Base-by-base conservation (phyloP, 2,888 invertebrate species). In the Keiferia lycopersicella region DNA sequence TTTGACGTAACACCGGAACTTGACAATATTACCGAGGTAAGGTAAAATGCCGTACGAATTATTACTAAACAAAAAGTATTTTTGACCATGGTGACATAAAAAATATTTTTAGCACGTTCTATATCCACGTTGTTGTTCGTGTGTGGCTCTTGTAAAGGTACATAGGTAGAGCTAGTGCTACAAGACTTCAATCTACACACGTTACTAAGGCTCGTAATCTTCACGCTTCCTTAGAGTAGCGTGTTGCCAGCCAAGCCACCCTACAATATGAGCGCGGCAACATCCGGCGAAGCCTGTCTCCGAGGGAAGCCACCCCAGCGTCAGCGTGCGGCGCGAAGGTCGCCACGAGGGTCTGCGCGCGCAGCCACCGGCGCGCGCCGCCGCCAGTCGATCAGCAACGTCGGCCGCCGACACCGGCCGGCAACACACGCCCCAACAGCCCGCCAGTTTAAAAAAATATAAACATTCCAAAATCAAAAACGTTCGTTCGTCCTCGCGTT, bases 361-460 rank as follows among this genome's bases (percentile, higher is more conserved):
- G 84, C 83, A 79, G 69, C 69, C 71, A 62, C 64, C 69, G 66
- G 81, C 88, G 81, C 84, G 84, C 79, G 69, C 69, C 71, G 63
- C 64, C 69, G 66, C 81, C 88, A 90, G 90, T 91, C 90, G 89
- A 89, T 88, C 83, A 77, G 76, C 77, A 81, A 80, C 84, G 79
- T 76, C 83, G 86, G 80, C 82, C 80, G 82, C 77, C 77, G 81
- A 68, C 75, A 80, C 80, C 76, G 81, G 81, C 82, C 79, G 79
- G 74, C 68, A 61, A 64, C 56, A 65, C 64, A 62, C 68, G 67
- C 69, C 72, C 69, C 72, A 68, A 70, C 71, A 68, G 67, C 69
- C 71, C 70, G 69, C 72, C 68, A 71, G 72, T 66, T 63, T 53
- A 68, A 72, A 67, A 72, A 78, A 73, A 68, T 68, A 73, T 68